Conservation (phyloP, 2,113 vertebrate species). For the Oryzias javanicus region DNA sequence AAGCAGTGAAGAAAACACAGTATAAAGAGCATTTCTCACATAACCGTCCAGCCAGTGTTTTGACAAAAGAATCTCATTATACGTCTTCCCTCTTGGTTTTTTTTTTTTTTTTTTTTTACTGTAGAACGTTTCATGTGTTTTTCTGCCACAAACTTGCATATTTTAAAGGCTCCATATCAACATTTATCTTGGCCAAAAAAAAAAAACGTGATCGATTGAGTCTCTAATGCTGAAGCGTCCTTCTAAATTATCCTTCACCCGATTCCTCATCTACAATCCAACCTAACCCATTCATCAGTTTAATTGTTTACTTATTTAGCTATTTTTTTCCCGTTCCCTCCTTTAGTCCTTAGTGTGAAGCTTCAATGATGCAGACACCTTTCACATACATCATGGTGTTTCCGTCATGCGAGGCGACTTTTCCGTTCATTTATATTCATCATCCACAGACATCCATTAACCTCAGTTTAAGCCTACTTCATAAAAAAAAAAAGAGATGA, state of each 20-base stretch:
- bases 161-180: neutral
- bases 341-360: constrained; percentile 6
- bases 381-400: constrained; percentile 5
- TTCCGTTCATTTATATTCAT: neutral
- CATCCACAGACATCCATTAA: neutral
- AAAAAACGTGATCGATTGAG: no score
- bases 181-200: neutral
- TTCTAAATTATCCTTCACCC: neutral
- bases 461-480: neutral
- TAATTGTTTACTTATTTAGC: neutral
- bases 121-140: neutral
- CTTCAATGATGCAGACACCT: constrained; percentile 44
- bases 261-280: neutral
- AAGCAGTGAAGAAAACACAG: no score
- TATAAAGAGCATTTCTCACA: no score
- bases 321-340: neutral
- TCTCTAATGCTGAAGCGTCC: neutral
- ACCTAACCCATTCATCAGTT: neutral
- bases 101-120: no score
- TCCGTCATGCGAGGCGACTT: neutral
- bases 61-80: no score
- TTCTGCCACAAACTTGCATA: no score
- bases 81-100: no score
- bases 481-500: constrained; percentile 1
- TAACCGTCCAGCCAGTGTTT: no score